Base-by-base conservation (phyloP, 2,888 invertebrate species). In the Octodonta nipae region DNA sequence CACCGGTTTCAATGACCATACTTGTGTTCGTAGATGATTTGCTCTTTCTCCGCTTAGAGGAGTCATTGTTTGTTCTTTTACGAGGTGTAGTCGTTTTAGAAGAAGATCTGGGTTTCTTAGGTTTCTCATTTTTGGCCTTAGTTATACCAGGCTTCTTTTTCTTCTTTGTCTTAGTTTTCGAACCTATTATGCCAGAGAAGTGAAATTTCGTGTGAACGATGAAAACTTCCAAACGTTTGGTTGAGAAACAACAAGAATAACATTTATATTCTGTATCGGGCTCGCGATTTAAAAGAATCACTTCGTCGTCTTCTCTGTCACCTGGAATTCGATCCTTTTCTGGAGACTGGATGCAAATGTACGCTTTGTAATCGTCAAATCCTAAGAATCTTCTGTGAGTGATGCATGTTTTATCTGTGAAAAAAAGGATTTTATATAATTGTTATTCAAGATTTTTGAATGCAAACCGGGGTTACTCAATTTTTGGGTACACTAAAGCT, bases 201-300 rank as follows among this genome's bases (percentile, higher is more conserved):
- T 83, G 83, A 44, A 71, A 71, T 62, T 78, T 79, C 37, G 73
- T 74, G 52, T 85, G 84, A 41, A 75, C 60, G 40, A 81, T 73
- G 51, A 84, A 69, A 26, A 81, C 78, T 55, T 82, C 82, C 13
- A 83, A 63, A 15, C 83, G 70, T 10, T 68, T 65, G 15, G 80
- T 74, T 13, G 70, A 68, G 50, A 80, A 84, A 6, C 37, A 32
- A 39, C 55, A 55, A 4, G 37, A 31, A 12, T 44, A 37, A 35
- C 54, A 54, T 13, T 42, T 43, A 17, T 47, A 46, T 15, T 43
- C 42, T 25, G 49, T 35, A 12, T 40, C 40, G 5, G 45, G 42
- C 35, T 51, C 49, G 15, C 40, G 36, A 27, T 49, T 47, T 6
- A 51, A 34, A 15, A 40, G 42, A 5, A 40, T 33, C 12, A 46